phyloP scores from a whole-genome alignment of 1,140 invertebrate genomes.

The Conus betulinus region DNA sequence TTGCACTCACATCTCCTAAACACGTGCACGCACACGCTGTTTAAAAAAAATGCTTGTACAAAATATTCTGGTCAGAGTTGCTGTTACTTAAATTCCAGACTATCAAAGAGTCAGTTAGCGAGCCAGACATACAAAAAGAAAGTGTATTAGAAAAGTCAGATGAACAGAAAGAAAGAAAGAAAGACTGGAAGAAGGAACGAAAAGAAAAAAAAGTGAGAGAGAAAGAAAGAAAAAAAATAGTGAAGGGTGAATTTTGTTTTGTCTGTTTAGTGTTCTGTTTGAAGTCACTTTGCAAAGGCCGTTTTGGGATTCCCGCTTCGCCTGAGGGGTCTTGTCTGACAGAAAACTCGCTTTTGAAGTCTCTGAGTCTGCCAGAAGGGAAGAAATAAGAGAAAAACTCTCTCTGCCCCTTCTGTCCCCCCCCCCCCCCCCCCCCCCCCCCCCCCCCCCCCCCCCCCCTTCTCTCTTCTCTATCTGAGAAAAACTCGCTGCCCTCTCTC shows the following conservation, averaged over 20 bases:
- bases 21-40: no score
- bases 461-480: no score
- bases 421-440: background rate
- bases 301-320: constrained; percentile 12
- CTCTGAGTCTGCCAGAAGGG: background rate
- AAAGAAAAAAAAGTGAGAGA: background rate
- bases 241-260: constrained; percentile 16
- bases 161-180: background rate
- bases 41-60: no score
- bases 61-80: no score
- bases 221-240: background rate
- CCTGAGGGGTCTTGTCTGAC: constrained; percentile 11
- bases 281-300: constrained; percentile 32
- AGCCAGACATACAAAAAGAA: background rate
- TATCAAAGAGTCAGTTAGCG: background rate
- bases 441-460: background rate
- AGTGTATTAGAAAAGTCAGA: background rate
- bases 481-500: no score
- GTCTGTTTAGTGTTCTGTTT: constrained; percentile 28
- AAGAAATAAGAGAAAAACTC: background rate
- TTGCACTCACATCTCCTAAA: no score
- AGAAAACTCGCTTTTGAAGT: constrained; percentile 27
- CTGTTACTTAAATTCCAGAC: no score
- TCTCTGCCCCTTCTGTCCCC: background rate
- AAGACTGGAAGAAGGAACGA: background rate